These are phyloP conservation scores for Pelecanoides urinatrix DNA, from an alignment of 2,113 vertebrate genomes.

Conservation along the genomic window DNA sequence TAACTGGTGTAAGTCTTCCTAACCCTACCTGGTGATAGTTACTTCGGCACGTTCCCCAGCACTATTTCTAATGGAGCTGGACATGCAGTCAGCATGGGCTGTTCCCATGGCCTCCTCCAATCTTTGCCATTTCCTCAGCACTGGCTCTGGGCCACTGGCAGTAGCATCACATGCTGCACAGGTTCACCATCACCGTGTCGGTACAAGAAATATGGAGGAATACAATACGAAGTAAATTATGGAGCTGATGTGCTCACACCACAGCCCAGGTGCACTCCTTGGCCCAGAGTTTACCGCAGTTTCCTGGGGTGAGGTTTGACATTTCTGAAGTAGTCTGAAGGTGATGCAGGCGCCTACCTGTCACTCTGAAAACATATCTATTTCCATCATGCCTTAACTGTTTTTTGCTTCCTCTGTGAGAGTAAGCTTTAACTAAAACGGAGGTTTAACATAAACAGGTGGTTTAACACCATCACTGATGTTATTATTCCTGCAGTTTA, in stretches of 20 bases:
- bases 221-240: background rate
- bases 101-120: background rate
- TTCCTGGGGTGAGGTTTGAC: background rate
- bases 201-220: background rate
- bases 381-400: background rate
- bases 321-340: background rate
- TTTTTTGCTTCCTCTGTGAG: background rate
- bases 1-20: background rate
- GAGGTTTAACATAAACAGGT: background rate
- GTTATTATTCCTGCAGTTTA: background rate
- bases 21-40: accelerated
- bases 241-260: background rate
- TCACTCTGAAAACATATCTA: background rate
- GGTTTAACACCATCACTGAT: background rate
- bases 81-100: background rate
- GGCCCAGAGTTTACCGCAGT: background rate
- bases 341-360: background rate
- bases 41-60: background rate
- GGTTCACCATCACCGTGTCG: background rate
- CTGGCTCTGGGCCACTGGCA: background rate
- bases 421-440: background rate
- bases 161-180: background rate
- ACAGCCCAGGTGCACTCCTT: background rate
- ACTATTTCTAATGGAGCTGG: background rate
- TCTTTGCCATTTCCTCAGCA: background rate